A percentile compares a stretch with the other conserved stretches of the same genome.
phyloP scores from a whole-genome alignment of 2,888 invertebrate species.

The Phlogophora meticulosa region DNA sequence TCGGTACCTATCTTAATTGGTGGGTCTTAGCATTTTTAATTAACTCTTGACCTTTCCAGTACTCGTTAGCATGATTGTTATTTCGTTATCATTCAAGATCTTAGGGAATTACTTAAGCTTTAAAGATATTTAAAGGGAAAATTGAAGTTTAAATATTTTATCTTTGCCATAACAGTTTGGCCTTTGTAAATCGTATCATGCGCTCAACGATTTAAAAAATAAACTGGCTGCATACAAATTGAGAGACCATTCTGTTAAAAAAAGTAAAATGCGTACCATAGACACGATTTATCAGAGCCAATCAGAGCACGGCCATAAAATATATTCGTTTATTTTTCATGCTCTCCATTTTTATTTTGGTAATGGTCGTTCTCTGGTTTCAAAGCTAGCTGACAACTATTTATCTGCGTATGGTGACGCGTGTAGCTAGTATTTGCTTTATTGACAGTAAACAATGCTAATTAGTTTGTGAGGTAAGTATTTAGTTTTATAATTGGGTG shows the following conservation, averaged over 20 bases:
- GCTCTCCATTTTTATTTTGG: conserved; percentile 24
- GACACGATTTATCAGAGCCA: conserved; percentile 1
- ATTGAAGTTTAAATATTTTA: conserved; percentile 7
- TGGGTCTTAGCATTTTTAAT: conserved; percentile 27
- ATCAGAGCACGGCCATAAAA: background rate
- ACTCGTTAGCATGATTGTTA: conserved; percentile 25
- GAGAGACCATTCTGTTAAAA: conserved; percentile 10
- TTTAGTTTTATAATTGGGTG: too few species aligned
- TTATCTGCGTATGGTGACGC: background rate
- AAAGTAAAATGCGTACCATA: conserved; percentile 3
- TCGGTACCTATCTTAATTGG: conserved; percentile 1
- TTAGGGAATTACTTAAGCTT: background rate
- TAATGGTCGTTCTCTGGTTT: conserved; percentile 36
- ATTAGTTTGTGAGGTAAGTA: background rate
- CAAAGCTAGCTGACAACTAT: conserved; percentile 23
- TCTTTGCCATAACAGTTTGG: background rate
- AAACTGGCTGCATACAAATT: conserved; percentile 5
- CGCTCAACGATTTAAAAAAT: conserved; percentile 16
- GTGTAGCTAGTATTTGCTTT: background rate
- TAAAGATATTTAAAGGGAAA: conserved; percentile 13
- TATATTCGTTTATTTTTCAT: conserved; percentile 25
- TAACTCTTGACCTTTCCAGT: conserved; percentile 38
- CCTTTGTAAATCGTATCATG: conserved; percentile 12
- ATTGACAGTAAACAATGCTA: background rate
- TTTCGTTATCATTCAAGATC: conserved; percentile 26